Evolutionary conservation across 2,888 invertebrate genomes (phyloP), one percentile per base, ranked within the genome.

Genomic region (Pelosia muscerda): DNA sequence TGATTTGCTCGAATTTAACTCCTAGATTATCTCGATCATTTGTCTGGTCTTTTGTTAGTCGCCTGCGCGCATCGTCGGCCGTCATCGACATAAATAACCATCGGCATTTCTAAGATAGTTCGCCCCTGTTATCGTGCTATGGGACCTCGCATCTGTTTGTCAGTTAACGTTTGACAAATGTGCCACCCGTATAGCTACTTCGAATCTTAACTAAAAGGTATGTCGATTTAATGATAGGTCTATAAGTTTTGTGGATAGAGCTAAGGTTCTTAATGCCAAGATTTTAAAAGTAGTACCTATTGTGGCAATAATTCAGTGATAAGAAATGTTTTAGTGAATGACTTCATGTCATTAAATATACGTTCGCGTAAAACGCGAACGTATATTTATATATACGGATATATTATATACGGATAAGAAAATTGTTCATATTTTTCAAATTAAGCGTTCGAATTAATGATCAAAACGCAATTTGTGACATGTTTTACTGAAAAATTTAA

Each of bases 141-240:
- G 81, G 83, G 82, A 81, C 84, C 90, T 89, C 88, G 90, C 91
- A 93, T 93, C 94, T 92, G 92, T 93, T 92, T 91, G 91, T 90
- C 88, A 89, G 90, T 89, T 89, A 86, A 81, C 83, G 78, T 82
- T 78, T 81, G 86, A 90, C 86, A 85, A 90, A 89, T 88, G 90
- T 76, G 88, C 94, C 94, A 93, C 94, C 94, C 93, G 89, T 88
- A 85, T 74, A 78, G 89, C 86, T 88, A 84, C 87, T 81, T 83
- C 79, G 79, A 84, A 84, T 71, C 61, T 73, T 78, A 81, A 81
- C 71, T 74, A 79, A 81, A 74, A 72, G 74, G 55, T 55, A 83
- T 77, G 78, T 78, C 75, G 77, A 77, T 78, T 84, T 82, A 82
- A 82, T 83, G 87, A 87, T 81, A 81, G 83, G 79, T 81, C 79